Evolutionary conservation across 2,888 invertebrate species (phyloP).

Genomic region (Cyrtodaria siliqua): DNA sequence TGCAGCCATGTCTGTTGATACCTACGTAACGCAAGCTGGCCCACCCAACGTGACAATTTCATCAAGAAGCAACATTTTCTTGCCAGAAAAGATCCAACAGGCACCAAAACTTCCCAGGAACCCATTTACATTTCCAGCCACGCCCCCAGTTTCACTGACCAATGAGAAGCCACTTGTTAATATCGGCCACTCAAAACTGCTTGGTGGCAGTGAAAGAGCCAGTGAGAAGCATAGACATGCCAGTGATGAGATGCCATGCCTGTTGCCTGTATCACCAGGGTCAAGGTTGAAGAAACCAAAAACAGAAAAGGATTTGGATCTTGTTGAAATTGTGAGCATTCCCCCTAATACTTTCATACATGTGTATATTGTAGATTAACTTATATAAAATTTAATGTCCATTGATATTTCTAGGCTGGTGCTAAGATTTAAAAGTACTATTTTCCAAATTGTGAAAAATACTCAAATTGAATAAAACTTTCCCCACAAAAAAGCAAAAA

Average conservation of each 20-base stretch:
- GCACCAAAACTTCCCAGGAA: slow-evolving; percentile 54
- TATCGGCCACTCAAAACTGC: slow-evolving; percentile 41
- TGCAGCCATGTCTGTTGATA: slow-evolving; percentile 6
- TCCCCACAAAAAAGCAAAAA: no score
- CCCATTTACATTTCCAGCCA: slow-evolving; percentile 64
- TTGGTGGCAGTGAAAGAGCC: slow-evolving; percentile 12
- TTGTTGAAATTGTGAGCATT: slow-evolving; percentile 56
- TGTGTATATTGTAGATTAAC: no score
- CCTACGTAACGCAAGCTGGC: slow-evolving; percentile 50
- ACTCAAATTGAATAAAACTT: no score
- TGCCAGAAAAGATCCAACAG: slow-evolving; percentile 37
- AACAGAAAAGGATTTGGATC: slow-evolving; percentile 32
- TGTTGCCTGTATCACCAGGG: slow-evolving; percentile 59
- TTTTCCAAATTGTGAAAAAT: no score
- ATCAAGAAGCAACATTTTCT: slow-evolving; percentile 37
- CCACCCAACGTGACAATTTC: slow-evolving; percentile 61
- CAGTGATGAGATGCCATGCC: slow-evolving; percentile 69
- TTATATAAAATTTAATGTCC: no score
- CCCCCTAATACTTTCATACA: no score
- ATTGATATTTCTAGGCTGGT: no score
- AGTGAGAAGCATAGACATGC: slow-evolving; percentile 52
- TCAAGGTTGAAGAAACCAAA: slow-evolving; percentile 32
- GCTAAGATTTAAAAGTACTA: no score
- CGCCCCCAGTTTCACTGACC: slow-evolving; percentile 53
- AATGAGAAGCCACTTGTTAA: slow-evolving; percentile 45